Base-by-base conservation (phyloP, 2,797 vertebrate species). In the Clamator glandarius region DNA sequence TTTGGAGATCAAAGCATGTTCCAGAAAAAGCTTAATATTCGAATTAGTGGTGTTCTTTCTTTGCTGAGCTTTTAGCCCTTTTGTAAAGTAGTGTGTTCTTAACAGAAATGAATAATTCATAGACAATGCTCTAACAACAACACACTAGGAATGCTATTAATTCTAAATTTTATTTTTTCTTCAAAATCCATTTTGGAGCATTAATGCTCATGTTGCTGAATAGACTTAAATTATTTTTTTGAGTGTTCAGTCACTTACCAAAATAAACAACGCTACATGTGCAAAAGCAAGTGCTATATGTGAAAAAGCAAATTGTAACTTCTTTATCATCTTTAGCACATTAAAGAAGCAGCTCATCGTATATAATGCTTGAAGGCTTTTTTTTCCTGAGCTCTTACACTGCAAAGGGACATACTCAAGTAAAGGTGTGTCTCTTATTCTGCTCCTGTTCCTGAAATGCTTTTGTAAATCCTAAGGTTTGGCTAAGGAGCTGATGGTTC, bases 1-100 rank as follows among this genome's bases (percentile, higher is more conserved):
- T 96, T 95, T 26, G n/a, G 95, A 97, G 95, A 97, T 97, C 97
- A 98, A 97, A 97, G 96, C 5, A 3, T 90, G 36, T 95, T 96
- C 94, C 66, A 95, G 92, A 90, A 92, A 96, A 96, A 96, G 92
- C 95, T 97, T 97, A 97, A 93, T 97, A 97, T 97, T 98, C 97
- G 94, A 95, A 97, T 97, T 97, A 97, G 92, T 91, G 66, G 24
- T 89, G 86, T 95, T 97, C 93, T 96, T 97, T 92, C 93, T 94
- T 96, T 94, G 80, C 83, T 94, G 94, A 96, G 95, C 95, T 98
- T 97, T 97, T 93, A 97, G 95, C 87, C 84, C 35, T 12, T 95
- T 72, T 88, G 64, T 97, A 89, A 84, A 97, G 94, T 77, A 91
- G 85, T 90, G 93, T 86, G 96, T 90, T 91, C 79, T 95, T 97